Base-by-base conservation (phyloP, 30 jellyfish, hydroid and myxozoan genomes). In the Haliclystus octoradiatus region DNA sequence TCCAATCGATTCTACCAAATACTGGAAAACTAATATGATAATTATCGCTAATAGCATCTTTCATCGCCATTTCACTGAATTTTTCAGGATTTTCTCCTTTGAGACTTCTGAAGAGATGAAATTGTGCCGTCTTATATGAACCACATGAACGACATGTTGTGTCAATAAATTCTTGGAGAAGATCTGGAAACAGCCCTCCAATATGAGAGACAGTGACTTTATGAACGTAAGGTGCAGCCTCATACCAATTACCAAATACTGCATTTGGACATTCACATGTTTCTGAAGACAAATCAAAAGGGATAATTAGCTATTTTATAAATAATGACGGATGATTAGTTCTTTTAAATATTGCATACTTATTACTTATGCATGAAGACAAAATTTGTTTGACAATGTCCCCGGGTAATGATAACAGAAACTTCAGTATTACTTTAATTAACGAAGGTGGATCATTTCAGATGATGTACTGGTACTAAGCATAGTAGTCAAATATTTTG, bases 1-100 rank as follows among this genome's bases (percentile, higher is more conserved):
- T 72, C 28, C 67, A 50, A 23, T 66, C 62, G 0, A 80, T 34
- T 2, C 76, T 23, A 2, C 94, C 94, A 34, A 72, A 81, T 53
- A 81, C 49, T 1, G 94, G 94, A 62, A 72, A 81, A 28, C 81
- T 57, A 13, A 69, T 62, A 50, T 81, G 94, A 68, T 31, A 66
- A 9, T 81, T 79, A 26, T 52, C 49, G n/a, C 80, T 81, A 28
- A 81, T 72, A 0, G 82, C 31, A 27, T 66, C 52, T 69, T 73
- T 72, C 26, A 81, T 84, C 24, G 19, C 80, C 5, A 9, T 34
- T 49, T 81, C 83, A 57, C 33, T 72, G 15, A 15, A 62, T 64
- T 81, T 81, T 51, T 31, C 79, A 13, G 94, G 86, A 30, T 49
- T 57, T 27, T 71, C 81, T 0, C 94, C 94, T 0, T 83, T 70